These are phyloP conservation scores for Drosophila lacteicornis DNA, from an alignment of 1,140 invertebrate genomes.

Conservation along the genomic window DNA sequence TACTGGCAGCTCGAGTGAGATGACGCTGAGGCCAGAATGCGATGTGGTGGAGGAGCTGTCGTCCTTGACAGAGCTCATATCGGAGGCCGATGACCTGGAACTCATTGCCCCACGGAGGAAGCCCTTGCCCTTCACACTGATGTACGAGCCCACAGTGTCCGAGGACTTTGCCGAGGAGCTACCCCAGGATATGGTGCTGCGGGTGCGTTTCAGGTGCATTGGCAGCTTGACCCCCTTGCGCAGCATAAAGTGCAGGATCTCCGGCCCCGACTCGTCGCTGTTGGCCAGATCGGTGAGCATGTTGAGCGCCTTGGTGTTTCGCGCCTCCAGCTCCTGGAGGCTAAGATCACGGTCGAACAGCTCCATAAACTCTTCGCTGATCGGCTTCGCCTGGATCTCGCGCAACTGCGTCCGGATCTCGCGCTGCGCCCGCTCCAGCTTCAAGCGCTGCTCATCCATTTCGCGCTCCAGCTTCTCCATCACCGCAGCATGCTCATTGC, in stretches of 20 bases:
- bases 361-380: conserved; percentile 75
- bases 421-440: conserved; percentile 74
- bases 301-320: conserved; percentile 82
- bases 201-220: conserved; percentile 59
- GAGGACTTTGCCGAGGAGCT: conserved; percentile 62
- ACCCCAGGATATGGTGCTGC: conserved; percentile 68
- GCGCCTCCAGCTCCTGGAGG: conserved; percentile 80
- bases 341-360: conserved; percentile 77
- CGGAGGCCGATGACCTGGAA: conserved; percentile 54
- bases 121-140: conserved; percentile 46
- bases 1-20: conserved; percentile 66
- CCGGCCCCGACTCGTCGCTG: conserved; percentile 64
- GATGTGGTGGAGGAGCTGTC: conserved; percentile 39
- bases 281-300: conserved; percentile 80
- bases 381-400: conserved; percentile 54
- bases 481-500: conserved; percentile 58
- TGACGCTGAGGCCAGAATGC: conserved; percentile 49
- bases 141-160: conserved; percentile 34
- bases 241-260: conserved; percentile 63
- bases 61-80: conserved; percentile 50
- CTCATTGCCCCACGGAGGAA: conserved; percentile 28
- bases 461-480: conserved; percentile 68
- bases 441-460: conserved; percentile 70
- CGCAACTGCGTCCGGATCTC: conserved; percentile 71
- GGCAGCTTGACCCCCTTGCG: conserved; percentile 77